phyloP scores from a whole-genome alignment of 2,113 vertebrate species.

The Cyanocitta stelleri region DNA sequence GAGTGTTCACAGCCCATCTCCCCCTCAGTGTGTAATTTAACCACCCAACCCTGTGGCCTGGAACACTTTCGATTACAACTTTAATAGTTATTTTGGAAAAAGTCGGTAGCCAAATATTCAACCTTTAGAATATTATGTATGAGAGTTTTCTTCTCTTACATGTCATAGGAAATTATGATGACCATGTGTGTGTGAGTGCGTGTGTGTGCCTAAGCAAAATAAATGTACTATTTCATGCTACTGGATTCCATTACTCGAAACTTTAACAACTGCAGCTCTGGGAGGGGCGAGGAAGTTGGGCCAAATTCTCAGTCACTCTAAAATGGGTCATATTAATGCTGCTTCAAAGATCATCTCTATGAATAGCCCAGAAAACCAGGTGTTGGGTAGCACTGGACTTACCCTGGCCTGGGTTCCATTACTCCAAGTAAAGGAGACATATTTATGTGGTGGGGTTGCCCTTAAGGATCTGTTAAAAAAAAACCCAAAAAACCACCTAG shows the following conservation, averaged over 20 bases:
- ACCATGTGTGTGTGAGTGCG: not conserved
- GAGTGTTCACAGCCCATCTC: slow-evolving; percentile 19
- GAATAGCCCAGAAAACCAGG: slow-evolving; percentile 13
- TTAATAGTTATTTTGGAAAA: slow-evolving; percentile 61
- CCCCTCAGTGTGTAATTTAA: slow-evolving; percentile 51
- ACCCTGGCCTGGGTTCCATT: not conserved
- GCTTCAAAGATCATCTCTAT: slow-evolving; percentile 43
- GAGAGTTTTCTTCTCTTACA: slow-evolving; percentile 51
- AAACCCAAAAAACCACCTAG: not conserved
- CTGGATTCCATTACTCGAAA: slow-evolving; percentile 39
- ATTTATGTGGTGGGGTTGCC: not conserved
- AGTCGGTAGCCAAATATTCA: slow-evolving; percentile 55
- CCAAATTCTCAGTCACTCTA: slow-evolving; percentile 29
- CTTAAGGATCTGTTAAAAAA: slow-evolving; percentile 4
- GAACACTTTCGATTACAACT: slow-evolving; percentile 54
- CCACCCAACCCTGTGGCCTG: slow-evolving; percentile 41
- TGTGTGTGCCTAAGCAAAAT: not conserved
- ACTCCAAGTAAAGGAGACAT: not conserved
- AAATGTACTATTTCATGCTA: slow-evolving; percentile 38
- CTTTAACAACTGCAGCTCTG: not conserved
- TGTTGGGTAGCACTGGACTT: not conserved
- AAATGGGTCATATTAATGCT: slow-evolving; percentile 15
- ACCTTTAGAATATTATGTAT: slow-evolving; percentile 60
- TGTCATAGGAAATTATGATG: slow-evolving; percentile 58
- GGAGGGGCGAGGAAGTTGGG: not conserved